These are phyloP conservation scores for Neria commutata DNA, from an alignment of 2,888 invertebrate genomes.

Conservation along the genomic window DNA sequence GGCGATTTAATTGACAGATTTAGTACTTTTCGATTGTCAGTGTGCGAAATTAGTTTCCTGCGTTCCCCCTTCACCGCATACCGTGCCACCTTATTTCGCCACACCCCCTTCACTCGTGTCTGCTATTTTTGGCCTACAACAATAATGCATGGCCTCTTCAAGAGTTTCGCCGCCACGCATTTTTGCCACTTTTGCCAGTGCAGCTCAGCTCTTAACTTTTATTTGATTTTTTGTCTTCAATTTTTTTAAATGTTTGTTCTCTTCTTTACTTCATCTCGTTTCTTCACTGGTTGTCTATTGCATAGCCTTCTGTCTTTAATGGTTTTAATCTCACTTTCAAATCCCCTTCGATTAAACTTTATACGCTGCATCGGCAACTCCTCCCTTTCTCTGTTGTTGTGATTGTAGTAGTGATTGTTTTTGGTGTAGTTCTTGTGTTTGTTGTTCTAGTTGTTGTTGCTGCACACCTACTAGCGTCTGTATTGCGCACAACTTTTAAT, in stretches of 20 bases:
- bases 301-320: slow-evolving; percentile 1
- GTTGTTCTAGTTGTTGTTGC: too few relatives aligned
- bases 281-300: neutral
- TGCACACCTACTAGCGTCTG: too few relatives aligned
- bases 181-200: neutral
- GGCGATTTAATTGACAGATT: slow-evolving; percentile 60
- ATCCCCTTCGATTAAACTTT: slow-evolving; percentile 15
- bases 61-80: neutral
- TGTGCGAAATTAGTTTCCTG: slow-evolving; percentile 53
- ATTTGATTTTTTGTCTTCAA: neutral
- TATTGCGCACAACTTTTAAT: slow-evolving; percentile 34
- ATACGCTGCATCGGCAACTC: neutral
- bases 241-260: neutral
- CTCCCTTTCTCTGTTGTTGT: neutral
- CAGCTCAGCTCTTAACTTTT: neutral
- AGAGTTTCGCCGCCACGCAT: neutral
- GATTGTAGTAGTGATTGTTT: too few relatives aligned
- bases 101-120: neutral
- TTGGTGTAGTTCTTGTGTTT: too few relatives aligned
- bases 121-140: too few relatives aligned
- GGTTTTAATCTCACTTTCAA: slow-evolving; percentile 11
- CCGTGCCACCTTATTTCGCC: neutral
- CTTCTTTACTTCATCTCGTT: neutral
- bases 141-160: too few relatives aligned
- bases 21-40: slow-evolving; percentile 58